phyloP scores from a whole-genome alignment of 53 echinoderm and acorn worm genomes.

The Patiria pectinifera region DNA sequence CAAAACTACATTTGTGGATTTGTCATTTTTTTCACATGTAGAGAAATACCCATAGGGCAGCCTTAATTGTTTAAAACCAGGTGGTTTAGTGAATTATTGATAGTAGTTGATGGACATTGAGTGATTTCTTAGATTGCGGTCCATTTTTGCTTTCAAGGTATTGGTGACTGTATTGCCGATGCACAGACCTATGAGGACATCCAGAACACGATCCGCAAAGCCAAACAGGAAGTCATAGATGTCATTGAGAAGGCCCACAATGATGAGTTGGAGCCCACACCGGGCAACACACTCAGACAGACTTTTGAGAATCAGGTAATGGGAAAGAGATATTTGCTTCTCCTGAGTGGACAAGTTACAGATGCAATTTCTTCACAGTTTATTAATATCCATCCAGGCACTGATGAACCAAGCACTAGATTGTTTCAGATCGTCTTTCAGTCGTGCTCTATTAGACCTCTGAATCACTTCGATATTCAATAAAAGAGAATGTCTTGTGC shows the following conservation, averaged over 20 bases:
- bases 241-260: slow-evolving; percentile 99
- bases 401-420: too few species aligned
- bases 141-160: slow-evolving; percentile 75
- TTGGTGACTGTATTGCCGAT: slow-evolving; percentile 99
- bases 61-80: too few species aligned
- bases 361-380: too few species aligned
- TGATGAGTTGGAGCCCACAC: slow-evolving; percentile 95
- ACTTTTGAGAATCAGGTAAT: slow-evolving; percentile 99
- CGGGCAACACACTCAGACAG: slow-evolving; percentile 97
- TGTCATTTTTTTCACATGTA: too few species aligned
- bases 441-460: too few species aligned
- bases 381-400: too few species aligned
- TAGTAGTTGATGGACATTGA: not conserved
- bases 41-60: too few species aligned
- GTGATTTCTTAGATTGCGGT: not conserved
- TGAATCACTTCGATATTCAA: too few species aligned
- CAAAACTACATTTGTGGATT: too few species aligned
- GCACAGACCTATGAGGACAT: slow-evolving; percentile 94
- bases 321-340: not conserved
- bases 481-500: too few species aligned
- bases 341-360: not conserved
- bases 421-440: too few species aligned
- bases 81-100: not conserved
- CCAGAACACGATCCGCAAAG: slow-evolving; percentile 95
- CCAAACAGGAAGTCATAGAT: slow-evolving; percentile 98